Base-by-base conservation (phyloP, 2,888 invertebrate species). In the Molorchus minor region DNA sequence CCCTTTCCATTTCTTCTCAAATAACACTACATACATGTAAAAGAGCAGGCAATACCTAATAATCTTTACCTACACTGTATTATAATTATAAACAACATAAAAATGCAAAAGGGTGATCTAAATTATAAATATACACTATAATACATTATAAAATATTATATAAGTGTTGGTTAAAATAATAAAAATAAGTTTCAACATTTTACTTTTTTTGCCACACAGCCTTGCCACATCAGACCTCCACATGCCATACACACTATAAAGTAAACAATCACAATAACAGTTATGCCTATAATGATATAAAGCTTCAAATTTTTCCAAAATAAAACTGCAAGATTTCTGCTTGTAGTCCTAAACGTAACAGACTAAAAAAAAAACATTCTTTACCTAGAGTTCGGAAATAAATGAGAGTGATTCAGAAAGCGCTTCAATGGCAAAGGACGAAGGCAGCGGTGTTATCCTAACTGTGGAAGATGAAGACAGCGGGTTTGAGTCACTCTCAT, bases 301-400 rank as follows among this genome's bases (percentile, higher is more conserved):
- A 96, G 85, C 80, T 96, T 96, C 12, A 96, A 87, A 77, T 94
- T 96, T 80, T 96, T 95, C 95, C 95, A 96, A 81, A 94, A 96
- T 81, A 96, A 85, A 12, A 93, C 85, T 29, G 94, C 93, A 61
- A 97, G 81, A 65, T 91, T 93, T 74, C 94, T 86, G 68, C 96
- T 94, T 2, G 91, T 91, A 72, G 89, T 89, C 71, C 92, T 89
- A 82, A 96, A 96, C 61, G 92, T 86, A 8, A 95, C 89, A 1
- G 96, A 93, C 95, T 96, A 82, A 30, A 88, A 87, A 68, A 56
- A 69, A 58, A 47, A 52, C 58, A 52, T 19, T 44, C 36, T 38
- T 19, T 49, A 29, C 13, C 7, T 19, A 56, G n/a, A 19, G 17
- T n/a, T 52, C 21, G n/a, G 12, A 38, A 51, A 51, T 5, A 25